Evolutionary conservation across 2,797 vertebrate species (phyloP).

Genomic region (Ctenopoma kingsleyae): DNA sequence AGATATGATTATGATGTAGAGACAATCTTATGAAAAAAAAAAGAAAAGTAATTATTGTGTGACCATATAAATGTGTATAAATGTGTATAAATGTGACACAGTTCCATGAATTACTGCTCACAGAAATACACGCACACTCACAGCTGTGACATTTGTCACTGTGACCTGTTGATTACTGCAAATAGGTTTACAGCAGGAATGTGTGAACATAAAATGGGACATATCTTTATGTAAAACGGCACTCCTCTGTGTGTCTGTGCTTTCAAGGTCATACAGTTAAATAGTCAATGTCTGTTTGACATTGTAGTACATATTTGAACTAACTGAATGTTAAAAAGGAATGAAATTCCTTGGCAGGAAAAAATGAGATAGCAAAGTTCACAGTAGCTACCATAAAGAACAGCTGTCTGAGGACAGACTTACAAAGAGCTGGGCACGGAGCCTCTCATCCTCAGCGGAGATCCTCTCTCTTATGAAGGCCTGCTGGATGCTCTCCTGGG

Average conservation of each 20-base stretch:
- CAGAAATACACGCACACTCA: slow-evolving; percentile 41
- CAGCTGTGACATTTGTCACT: slow-evolving; percentile 70
- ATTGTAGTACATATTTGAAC: background rate
- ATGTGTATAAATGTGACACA: too few species aligned
- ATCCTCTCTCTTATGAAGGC: slow-evolving; percentile 89
- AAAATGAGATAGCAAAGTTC: slow-evolving; percentile 2
- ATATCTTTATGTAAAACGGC: slow-evolving; percentile 22
- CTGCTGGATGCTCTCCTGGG: slow-evolving; percentile 87
- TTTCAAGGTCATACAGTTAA: slow-evolving; percentile 21
- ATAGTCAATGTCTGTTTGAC: background rate
- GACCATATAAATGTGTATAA: slow-evolving; percentile 20
- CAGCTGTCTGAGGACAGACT: slow-evolving; percentile 64
- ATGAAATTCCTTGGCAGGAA: background rate
- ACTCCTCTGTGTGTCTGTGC: slow-evolving; percentile 12
- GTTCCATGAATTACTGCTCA: slow-evolving; percentile 74
- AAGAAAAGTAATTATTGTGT: background rate
- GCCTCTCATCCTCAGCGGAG: slow-evolving; percentile 87
- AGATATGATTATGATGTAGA: background rate
- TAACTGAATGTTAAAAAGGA: background rate
- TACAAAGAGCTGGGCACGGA: slow-evolving; percentile 88
- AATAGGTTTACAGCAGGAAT: slow-evolving; percentile 33
- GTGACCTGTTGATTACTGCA: slow-evolving; percentile 68
- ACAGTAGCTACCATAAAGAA: background rate
- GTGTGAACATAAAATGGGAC: slow-evolving; percentile 17
- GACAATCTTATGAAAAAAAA: slow-evolving; percentile 2